Percentiles rank a stretch among this genome's conserved stretches.
Conservation (phyloP, 2,797 vertebrate genomes). For the Darevskia nairensis region DNA sequence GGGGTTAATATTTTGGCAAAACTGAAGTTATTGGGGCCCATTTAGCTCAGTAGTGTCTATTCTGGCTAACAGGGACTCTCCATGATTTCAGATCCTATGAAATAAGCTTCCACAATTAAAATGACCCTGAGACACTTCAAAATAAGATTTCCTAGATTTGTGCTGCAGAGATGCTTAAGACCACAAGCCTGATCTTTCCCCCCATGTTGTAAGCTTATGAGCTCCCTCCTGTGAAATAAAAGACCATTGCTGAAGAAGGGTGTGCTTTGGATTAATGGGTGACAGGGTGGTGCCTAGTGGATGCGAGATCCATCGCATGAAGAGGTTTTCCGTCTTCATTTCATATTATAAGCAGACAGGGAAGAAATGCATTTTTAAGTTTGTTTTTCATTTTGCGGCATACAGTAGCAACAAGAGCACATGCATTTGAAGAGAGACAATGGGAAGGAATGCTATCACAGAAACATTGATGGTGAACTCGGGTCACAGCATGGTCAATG, state of each 20-base stretch:
- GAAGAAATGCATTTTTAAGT: too few relatives aligned
- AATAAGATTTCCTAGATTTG: constrained; percentile 58
- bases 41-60: too few relatives aligned
- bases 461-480: too few relatives aligned
- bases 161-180: constrained; percentile 59
- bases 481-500: too few relatives aligned
- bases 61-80: too few relatives aligned
- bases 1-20: too few relatives aligned
- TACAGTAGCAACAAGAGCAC: too few relatives aligned
- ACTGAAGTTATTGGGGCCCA: too few relatives aligned
- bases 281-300: constrained; percentile 19
- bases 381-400: too few relatives aligned
- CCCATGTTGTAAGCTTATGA: constrained; percentile 59
- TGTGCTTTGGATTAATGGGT: constrained; percentile 68
- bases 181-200: constrained; percentile 48
- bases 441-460: too few relatives aligned
- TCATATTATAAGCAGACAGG: background rate
- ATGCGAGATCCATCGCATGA: constrained; percentile 43
- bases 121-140: constrained; percentile 55
- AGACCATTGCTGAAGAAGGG: constrained; percentile 26
- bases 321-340: constrained; percentile 9
- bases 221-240: constrained; percentile 58
- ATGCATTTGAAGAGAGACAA: too few relatives aligned
- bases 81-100: background rate
- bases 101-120: constrained; percentile 55